Evolutionary conservation across 1,140 invertebrate genomes (phyloP).

Genomic region (Pseudomyrmex flavicornis): DNA sequence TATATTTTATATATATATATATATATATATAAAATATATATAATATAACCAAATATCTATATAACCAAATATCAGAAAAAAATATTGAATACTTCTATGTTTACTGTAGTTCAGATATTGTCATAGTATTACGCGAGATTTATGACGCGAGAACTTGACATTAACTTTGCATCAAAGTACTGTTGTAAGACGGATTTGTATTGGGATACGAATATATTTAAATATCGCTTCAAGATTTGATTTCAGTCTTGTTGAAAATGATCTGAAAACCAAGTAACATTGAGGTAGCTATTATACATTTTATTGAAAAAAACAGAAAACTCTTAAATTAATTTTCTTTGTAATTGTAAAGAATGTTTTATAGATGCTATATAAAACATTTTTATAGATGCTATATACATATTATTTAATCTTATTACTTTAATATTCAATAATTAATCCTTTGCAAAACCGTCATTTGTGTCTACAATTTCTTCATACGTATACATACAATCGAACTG

Average conservation of each 20-base stretch:
- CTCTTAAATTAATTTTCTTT: constrained; percentile 28
- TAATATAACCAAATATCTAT: constrained; percentile 69
- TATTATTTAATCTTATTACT: not conserved
- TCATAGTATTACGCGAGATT: constrained; percentile 19
- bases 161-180: constrained; percentile 21
- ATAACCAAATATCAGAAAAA: constrained; percentile 63
- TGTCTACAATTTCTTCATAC: not conserved
- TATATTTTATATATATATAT: too few relatives aligned
- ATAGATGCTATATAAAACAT: not conserved
- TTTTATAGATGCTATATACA: not conserved
- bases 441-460: not conserved
- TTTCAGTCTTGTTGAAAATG: constrained; percentile 28
- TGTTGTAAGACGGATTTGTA: constrained; percentile 1
- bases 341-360: not conserved
- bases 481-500: constrained; percentile 1
- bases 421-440: constrained; percentile 40
- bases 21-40: constrained; percentile 58
- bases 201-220: not conserved
- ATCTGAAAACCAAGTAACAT: constrained; percentile 36
- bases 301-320: constrained; percentile 1
- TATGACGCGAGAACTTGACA: not conserved
- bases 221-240: constrained; percentile 25
- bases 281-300: constrained; percentile 40
- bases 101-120: constrained; percentile 49
- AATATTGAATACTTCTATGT: constrained; percentile 67